Evolutionary conservation across 1,140 invertebrate species (phyloP).

Genomic region (Scaptomyza pallida): DNA sequence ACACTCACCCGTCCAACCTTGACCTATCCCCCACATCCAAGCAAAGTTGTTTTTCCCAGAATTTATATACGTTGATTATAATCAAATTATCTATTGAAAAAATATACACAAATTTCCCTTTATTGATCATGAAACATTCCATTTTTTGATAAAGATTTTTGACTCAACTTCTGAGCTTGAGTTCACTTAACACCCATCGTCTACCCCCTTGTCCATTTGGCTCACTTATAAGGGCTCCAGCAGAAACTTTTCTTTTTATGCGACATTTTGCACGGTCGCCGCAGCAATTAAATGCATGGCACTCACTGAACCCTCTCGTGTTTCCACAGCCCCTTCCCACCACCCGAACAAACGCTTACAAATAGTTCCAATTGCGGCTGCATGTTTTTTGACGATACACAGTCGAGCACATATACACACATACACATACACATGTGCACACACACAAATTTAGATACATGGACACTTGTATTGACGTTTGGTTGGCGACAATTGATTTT

Average conservation of each 20-base stretch:
- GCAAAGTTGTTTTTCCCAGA: too few species aligned
- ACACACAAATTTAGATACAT: slow-evolving; percentile 41
- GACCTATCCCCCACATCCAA: too few species aligned
- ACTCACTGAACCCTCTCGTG: slow-evolving; percentile 12
- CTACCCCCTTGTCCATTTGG: too few species aligned
- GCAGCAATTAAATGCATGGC: slow-evolving; percentile 68
- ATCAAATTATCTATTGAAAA: too few species aligned
- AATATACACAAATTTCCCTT: too few species aligned
- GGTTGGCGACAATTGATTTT: slow-evolving; percentile 81
- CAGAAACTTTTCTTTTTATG: slow-evolving; percentile 26
- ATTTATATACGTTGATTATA: too few species aligned
- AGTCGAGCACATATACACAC: slow-evolving; percentile 36
- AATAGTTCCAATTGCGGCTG: slow-evolving; percentile 75
- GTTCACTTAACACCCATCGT: background rate
- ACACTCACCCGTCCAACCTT: too few species aligned
- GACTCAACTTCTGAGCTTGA: background rate
- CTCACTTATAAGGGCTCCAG: slow-evolving; percentile 3
- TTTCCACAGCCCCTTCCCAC: background rate
- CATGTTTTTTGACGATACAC: slow-evolving; percentile 70
- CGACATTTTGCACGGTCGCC: slow-evolving; percentile 36
- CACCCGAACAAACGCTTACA: slow-evolving; percentile 25
- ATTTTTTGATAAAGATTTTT: background rate
- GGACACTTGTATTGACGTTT: slow-evolving; percentile 78
- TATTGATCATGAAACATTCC: too few species aligned
- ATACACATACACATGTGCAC: slow-evolving; percentile 14